Base-by-base conservation (phyloP, 2,888 invertebrate genomes). In the Noctua comes region DNA sequence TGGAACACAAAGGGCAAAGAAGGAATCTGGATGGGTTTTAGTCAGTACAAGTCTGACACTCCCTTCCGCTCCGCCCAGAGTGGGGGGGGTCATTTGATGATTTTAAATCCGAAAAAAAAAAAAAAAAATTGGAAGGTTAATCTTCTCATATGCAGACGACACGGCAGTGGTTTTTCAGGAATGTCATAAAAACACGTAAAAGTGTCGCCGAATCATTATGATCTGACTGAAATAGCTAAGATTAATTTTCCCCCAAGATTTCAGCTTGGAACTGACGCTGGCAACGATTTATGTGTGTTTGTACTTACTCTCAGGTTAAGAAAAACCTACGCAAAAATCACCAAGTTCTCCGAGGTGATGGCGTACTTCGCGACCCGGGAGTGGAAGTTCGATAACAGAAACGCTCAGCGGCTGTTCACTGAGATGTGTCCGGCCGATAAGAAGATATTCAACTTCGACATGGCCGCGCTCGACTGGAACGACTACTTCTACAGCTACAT, bases 331-430 rank as follows among this genome's bases (percentile, higher is more conserved):
- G 97, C 97, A 84, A 98, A 98, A 92, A 97, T 99, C 80, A 97
- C 98, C 88, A 98, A 97, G 91, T 98, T 98, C 90, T 97, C 98
- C 80, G 97, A 97, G 31, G 98, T 98, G 0, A 96, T 98, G 69
- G 97, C 98, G 1, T 98, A 98, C 92, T 99, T 99, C 93, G 97
- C 98, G 5, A 97, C 97, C 1, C 96, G 97, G 66, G 97, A 98
- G 75, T 99, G 98, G 98, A 97, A 96, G 57, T 98, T 98, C 88
- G 92, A 96, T n/a, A 97, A 98, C 81, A 93, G 95, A 0, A 98
- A 98, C 87, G 95, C 97, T 0, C 95, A 97, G 62, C 93, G 92
- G 0, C 91, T 98, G 0, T 95, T 95, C 91, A 94, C 94, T 10
- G 97, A 97, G 62, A 89, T 98, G 72, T 96, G 97, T 27, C 93